Evolutionary conservation across 2,113 vertebrate species (phyloP), one percentile per base, ranked within the genome.

Genomic region (Pygoscelis antarcticus): DNA sequence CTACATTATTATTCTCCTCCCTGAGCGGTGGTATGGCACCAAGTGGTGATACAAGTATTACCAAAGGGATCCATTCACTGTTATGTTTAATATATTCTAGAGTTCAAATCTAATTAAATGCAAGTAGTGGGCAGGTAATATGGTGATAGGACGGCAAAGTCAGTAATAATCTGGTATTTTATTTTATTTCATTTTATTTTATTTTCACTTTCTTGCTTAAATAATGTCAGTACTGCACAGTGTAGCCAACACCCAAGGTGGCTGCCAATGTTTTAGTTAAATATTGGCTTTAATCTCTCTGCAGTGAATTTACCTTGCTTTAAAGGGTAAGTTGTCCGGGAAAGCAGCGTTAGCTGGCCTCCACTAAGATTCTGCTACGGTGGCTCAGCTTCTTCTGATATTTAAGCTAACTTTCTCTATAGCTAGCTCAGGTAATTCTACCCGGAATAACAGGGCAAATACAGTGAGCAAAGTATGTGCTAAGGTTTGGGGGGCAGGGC

Each of bases 201-300:
- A 15, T 54, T 93, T 83, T 65, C 66, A 57, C 19, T 61, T 61
- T 57, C 49, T 83, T 85, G 49, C 22, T 71, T 76, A 51, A 75
- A 16, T 77, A 66, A 66, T 44, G 20, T 58, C 52, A 72, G 46
- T 54, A 46, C 19, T 55, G 42, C 42, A 54, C n/a, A 64, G 26
- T 32, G 7, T 71, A 87, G 42, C 51, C 26, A 69, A 64, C 46
- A 69, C 30, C 26, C 54, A 69, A 60, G 58, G 30, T 1, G 57
- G 18, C 1, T 88, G 70, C 49, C 49, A 38, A 49, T 44, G 21
- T 58, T 81, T 34, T 47, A 27, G 30, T 91, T 42, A 34, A 74
- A 60, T 66, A 61, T 22, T 87, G 64, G 77, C 77, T 95, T 87
- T 87, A 74, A 75, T 87, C 47, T 71, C 61, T 86, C 81, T 91